Conservation (phyloP, 2,113 vertebrate genomes). For the Myocastor coypus region DNA sequence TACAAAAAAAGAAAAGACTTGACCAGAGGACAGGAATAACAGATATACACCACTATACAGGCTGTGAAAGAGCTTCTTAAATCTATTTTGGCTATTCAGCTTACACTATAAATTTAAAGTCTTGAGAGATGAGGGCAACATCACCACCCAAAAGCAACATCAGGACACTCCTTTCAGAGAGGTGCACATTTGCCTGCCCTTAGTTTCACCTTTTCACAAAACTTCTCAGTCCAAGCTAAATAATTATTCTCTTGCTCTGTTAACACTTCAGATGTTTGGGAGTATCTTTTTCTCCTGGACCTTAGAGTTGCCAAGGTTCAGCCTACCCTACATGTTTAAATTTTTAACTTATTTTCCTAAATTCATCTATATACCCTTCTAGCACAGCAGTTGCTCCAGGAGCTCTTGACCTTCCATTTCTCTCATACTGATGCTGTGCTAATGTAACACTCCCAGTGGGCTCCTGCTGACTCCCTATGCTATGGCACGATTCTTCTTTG, state of each 20-base stretch:
- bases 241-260: slow-evolving; percentile 39
- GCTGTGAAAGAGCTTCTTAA: slow-evolving; percentile 16
- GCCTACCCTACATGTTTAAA: background rate
- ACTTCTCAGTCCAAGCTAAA: slow-evolving; percentile 9
- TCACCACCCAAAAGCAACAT: background rate
- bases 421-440: slow-evolving; percentile 53
- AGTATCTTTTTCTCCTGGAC: background rate
- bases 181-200: slow-evolving; percentile 57
- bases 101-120: slow-evolving; percentile 37
- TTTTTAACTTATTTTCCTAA: slow-evolving; percentile 25
- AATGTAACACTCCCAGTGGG: slow-evolving; percentile 65
- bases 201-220: slow-evolving; percentile 47
- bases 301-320: slow-evolving; percentile 16
- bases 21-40: background rate
- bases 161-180: slow-evolving; percentile 31
- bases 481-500: slow-evolving; percentile 73
- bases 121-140: background rate
- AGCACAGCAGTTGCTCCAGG: slow-evolving; percentile 6
- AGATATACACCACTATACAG: background rate
- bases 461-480: slow-evolving; percentile 26
- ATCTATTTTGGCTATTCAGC: background rate
- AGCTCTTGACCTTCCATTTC: slow-evolving; percentile 15
- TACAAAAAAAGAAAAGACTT: background rate
- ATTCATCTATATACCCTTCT: background rate
- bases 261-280: slow-evolving; percentile 53